These are phyloP conservation scores for Manis crassicaudata DNA, from an alignment of 2,797 vertebrate species.

Conservation along the genomic window DNA sequence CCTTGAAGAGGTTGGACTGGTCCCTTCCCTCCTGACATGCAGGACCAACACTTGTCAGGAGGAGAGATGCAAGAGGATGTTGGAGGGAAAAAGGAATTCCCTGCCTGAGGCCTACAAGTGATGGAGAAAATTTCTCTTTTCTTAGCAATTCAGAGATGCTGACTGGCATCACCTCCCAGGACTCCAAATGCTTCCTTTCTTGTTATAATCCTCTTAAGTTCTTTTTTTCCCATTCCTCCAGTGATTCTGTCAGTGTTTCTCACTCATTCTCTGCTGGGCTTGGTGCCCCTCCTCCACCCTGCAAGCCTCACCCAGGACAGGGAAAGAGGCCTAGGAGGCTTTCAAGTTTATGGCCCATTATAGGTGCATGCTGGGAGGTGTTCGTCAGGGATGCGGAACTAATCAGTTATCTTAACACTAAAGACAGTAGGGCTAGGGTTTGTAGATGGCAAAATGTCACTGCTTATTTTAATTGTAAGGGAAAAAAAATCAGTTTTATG, in stretches of 20 bases:
- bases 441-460: constrained; percentile 58
- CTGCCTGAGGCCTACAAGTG: background rate
- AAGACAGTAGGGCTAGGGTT: constrained; percentile 16
- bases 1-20: background rate
- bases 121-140: constrained; percentile 56
- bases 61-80: background rate
- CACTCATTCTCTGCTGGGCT: constrained; percentile 54
- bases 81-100: constrained; percentile 38
- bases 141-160: constrained; percentile 71
- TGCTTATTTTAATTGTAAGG: constrained; percentile 64
- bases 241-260: constrained; percentile 73
- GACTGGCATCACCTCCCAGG: constrained; percentile 82
- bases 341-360: constrained; percentile 79
- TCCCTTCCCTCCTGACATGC: background rate
- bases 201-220: constrained; percentile 83
- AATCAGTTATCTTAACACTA: constrained; percentile 78
- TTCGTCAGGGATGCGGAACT: constrained; percentile 68
- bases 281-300: constrained; percentile 67
- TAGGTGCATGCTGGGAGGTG: constrained; percentile 73
- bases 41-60: background rate
- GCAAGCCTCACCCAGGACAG: background rate
- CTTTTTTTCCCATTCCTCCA: constrained; percentile 58
- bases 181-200: constrained; percentile 81
- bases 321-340: constrained; percentile 59
- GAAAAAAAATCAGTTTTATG: constrained; percentile 69